phyloP scores from a whole-genome alignment of 2,113 vertebrate species.

The Pangasianodon hypophthalmus region DNA sequence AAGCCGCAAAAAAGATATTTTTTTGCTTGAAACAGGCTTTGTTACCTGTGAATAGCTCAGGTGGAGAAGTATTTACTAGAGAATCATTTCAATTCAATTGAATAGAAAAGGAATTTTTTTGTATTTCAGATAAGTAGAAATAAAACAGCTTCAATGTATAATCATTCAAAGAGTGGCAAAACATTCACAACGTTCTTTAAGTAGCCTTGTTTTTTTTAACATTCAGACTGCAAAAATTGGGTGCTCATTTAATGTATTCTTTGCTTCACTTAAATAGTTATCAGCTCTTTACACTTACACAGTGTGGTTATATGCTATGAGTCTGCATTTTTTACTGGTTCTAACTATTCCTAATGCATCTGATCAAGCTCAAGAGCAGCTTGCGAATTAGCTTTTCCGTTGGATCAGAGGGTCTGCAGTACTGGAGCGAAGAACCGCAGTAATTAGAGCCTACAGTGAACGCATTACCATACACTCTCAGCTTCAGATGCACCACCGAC shows the following conservation, averaged over 20 bases:
- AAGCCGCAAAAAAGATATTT: not conserved
- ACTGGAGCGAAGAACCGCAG: not conserved
- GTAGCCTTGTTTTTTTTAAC: too few relatives aligned
- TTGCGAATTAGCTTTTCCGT: not conserved
- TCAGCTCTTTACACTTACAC: slow-evolving; percentile 7
- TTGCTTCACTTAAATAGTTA: slow-evolving; percentile 11
- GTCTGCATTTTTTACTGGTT: not conserved
- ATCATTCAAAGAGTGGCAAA: not conserved
- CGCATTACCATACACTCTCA: not conserved
- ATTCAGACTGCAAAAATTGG: too few relatives aligned
- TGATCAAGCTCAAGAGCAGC: not conserved
- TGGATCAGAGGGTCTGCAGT: not conserved
- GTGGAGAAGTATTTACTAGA: not conserved
- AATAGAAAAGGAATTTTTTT: not conserved
- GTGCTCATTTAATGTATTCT: not conserved
- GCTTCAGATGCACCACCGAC: not conserved
- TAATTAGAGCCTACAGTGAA: slow-evolving; percentile 4
- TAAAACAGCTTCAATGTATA: not conserved
- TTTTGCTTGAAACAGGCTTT: not conserved
- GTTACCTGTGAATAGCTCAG: not conserved
- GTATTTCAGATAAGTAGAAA: not conserved
- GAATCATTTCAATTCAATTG: not conserved
- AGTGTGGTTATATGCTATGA: not conserved
- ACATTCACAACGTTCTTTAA: not conserved
- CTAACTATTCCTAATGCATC: not conserved